Conservation (phyloP, 1,140 invertebrate genomes). For the Drosophila equinoxialis region DNA sequence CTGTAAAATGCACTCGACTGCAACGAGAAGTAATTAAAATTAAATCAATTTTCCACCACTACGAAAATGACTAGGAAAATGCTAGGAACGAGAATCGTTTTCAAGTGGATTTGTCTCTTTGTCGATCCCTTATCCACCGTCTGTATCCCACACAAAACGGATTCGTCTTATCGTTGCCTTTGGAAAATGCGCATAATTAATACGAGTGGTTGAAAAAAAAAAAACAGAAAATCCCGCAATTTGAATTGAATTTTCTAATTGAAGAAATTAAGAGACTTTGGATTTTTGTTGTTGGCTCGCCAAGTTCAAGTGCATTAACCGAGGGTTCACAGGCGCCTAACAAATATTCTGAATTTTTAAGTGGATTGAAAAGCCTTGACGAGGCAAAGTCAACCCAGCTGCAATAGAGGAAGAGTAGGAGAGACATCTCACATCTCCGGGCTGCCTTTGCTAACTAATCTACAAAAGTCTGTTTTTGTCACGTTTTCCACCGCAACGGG, state of each 20-base stretch:
- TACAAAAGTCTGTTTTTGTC: constrained; percentile 48
- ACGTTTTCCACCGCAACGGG: constrained; percentile 41
- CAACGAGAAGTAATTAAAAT: constrained; percentile 59
- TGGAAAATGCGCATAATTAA: constrained; percentile 58
- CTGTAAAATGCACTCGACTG: constrained; percentile 56
- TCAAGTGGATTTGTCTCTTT: constrained; percentile 46
- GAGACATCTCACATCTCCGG: constrained; percentile 13
- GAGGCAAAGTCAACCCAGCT: constrained; percentile 8
- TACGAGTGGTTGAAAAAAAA: constrained; percentile 30
- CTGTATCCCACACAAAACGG: constrained; percentile 45
- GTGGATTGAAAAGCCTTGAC: constrained; percentile 43
- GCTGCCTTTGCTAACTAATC: constrained; percentile 44
- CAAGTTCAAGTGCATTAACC: constrained; percentile 55
- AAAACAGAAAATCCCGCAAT: constrained; percentile 31
- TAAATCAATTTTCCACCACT: constrained; percentile 53
- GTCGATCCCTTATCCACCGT: constrained; percentile 35
- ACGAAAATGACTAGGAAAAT: constrained; percentile 21
- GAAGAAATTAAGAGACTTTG: constrained; percentile 8
- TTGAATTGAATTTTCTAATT: constrained; percentile 42
- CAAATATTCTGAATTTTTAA: constrained; percentile 54
- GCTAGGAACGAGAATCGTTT: neutral
- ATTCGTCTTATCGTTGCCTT: constrained; percentile 42
- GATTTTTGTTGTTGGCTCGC: constrained; percentile 2
- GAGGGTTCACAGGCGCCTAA: constrained; percentile 49
- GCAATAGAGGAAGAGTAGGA: neutral